Base-by-base conservation (phyloP, 2,113 vertebrate species). In the Istiophorus platypterus region DNA sequence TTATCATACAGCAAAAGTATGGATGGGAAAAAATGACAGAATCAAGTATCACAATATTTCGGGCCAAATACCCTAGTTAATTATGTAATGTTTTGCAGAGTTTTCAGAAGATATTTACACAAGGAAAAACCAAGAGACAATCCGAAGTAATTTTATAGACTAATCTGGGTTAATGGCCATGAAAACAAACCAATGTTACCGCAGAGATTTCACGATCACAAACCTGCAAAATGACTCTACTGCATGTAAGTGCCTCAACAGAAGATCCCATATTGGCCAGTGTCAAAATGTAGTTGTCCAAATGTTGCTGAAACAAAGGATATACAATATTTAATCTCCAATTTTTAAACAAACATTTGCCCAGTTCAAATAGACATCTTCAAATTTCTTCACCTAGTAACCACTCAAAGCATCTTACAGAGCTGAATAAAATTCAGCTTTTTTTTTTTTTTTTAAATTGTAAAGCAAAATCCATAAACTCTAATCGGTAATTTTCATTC, bases 1-100 rank as follows among this genome's bases (percentile, higher is more conserved):
- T 76, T 71, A 73, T 80, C 34, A 74, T n/a, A 65, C 4, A 72
- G 54, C 22, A 63, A 72, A 64, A 24, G 42, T 17, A 27, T 41
- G 24, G 54, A 78, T 1, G 7, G 39, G 37, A 45, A 29, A 65
- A 51, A 49, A 45, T 54, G 27, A 22, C 27, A 71, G 24, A 45
- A 42, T 47, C n/a, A 52, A 24, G 39, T 56, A 5, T 27, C 1
- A 18, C 2, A 64, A 49, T 24, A 51, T 67, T 73, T 57, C 34
- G 26, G 58, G 20, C 24, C 22, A 63, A 68, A 49, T 42, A 9
- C 2, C 20, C 18, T 57, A 49, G 7, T 56, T n/a, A 39, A 75
- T 57, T 37, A 68, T 34, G 1, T 20, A 26, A 10, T 49, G 54
- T 70, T 63, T 3, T 26, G 61, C 20, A 5, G 14, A 47, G 41